Conservation (phyloP, 1,140 invertebrate genomes). For the Drosophila lowei region DNA sequence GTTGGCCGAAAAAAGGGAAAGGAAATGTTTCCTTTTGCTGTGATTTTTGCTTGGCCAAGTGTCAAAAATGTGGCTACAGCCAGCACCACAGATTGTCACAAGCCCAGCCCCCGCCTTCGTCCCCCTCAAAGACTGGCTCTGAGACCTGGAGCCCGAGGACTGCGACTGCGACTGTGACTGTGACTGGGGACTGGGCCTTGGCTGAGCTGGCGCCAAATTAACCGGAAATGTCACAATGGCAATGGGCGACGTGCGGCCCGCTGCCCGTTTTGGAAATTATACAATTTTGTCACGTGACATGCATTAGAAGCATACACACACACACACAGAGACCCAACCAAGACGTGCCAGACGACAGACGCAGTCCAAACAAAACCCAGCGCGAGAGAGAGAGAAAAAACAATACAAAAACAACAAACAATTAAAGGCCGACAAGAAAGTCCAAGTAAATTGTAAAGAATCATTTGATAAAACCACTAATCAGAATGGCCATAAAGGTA, state of each 20-base stretch:
- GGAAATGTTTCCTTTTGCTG: conserved; percentile 59
- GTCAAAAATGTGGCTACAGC: conserved; percentile 60
- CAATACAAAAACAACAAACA: conserved; percentile 56
- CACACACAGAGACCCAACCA: conserved; percentile 24
- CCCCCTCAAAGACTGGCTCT: too few species aligned
- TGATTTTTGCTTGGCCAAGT: conserved; percentile 77
- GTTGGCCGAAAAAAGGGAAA: conserved; percentile 63
- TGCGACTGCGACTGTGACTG: too few species aligned
- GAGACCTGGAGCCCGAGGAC: neutral
- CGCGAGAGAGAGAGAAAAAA: conserved; percentile 25
- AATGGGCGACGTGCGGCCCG: conserved; percentile 78
- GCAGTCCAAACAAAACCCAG: conserved; percentile 30
- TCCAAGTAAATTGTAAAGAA: conserved; percentile 41
- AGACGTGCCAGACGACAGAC: conserved; percentile 64
- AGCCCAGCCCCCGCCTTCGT: too few species aligned
- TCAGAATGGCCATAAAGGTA: conserved; percentile 19
- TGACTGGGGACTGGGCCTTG: conserved; percentile 36
- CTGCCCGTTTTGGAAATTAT: conserved; percentile 77
- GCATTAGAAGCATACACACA: conserved; percentile 67
- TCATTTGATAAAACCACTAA: neutral
- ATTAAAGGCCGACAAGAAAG: conserved; percentile 68
- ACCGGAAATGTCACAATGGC: conserved; percentile 80
- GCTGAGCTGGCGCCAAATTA: conserved; percentile 79
- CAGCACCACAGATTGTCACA: too few species aligned
- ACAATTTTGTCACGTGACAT: conserved; percentile 81